Evolutionary conservation across 2,888 invertebrate species (phyloP), one percentile per base, ranked within the genome.

Genomic region (Agonopterix subpropinquella): DNA sequence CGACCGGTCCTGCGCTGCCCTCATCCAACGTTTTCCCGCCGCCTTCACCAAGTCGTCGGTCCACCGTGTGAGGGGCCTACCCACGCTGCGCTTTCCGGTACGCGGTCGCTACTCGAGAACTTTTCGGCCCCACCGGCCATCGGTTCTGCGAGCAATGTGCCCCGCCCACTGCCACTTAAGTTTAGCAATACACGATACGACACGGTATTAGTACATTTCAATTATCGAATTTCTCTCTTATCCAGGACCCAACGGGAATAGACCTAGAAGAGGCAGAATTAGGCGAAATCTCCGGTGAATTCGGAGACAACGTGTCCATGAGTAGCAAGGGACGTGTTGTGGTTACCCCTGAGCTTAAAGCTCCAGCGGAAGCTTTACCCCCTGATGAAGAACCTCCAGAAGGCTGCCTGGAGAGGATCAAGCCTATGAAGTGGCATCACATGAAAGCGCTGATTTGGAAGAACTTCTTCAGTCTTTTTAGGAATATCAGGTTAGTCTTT

Each of bases 361-460:
- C 59, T 0, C 81, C 87, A 0, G 79, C 89, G 1, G 90, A 92
- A 11, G 92, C 93, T 41, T 65, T 95, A 54, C 95, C 95, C 0
- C 93, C 93, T 0, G 93, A 92, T 47, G 92, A 93, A 56, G 90
- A 91, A 41, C 88, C 90, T 0, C 81, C 89, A 2, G 80, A 79
- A 13, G 85, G 84, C 0, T 87, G 89, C 47, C 80, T 87, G 59
- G 91, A 93, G 53, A 86, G 89, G 53, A 82, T 92, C 45, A 92
- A 91, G 73, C 90, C 94, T 41, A 89, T 94, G 79, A 90, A 93
- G 61, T 80, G 89, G 56, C 87, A 91, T 65, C 94, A 95, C 63
- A 93, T 96, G 92, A 92, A 92, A 61, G 95, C 96, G 0, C 79
- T 96, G 15, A 90, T 96, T 44, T 96, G 96, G 95, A 97, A 96